These are phyloP conservation scores for Drosophila demipolita DNA, from an alignment of 2,888 invertebrate species.

Conservation along the genomic window DNA sequence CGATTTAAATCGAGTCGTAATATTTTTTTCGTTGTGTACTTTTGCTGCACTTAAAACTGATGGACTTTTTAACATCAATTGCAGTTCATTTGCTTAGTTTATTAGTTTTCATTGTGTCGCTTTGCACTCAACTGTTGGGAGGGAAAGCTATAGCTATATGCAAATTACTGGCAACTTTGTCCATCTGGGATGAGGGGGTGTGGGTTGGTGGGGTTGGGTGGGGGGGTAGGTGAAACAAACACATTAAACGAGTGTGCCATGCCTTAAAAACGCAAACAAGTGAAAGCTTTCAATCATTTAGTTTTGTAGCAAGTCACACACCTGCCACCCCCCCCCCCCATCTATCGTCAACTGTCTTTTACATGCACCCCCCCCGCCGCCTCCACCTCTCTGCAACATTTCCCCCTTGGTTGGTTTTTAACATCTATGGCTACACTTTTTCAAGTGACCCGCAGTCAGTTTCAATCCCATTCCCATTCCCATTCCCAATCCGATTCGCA, in stretches of 20 bases:
- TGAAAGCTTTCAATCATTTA: constrained; percentile 79
- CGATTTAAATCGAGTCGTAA: no score
- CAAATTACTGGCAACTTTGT: constrained; percentile 31
- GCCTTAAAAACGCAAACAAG: constrained; percentile 69
- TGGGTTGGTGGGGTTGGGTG: no score
- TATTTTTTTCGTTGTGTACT: neutral
- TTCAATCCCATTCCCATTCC: constrained; percentile 4
- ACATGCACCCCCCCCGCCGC: constrained; percentile 9
- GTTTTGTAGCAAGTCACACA: constrained; percentile 31
- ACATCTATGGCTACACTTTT: constrained; percentile 28
- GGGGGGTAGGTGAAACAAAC: neutral
- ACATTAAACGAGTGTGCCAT: constrained; percentile 34
- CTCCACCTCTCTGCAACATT: neutral
- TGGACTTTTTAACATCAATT: constrained; percentile 6
- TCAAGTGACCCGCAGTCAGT: constrained; percentile 67
- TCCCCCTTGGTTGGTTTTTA: constrained; percentile 27
- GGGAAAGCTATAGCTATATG: constrained; percentile 28
- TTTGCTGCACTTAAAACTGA: neutral
- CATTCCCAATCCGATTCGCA: constrained; percentile 1
- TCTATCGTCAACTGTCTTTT: constrained; percentile 11
- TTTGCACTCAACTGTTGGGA: constrained; percentile 24
- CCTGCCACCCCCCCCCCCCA: neutral
- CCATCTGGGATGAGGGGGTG: neutral
- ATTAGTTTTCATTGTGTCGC: constrained; percentile 52
- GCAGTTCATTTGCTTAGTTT: constrained; percentile 55